Evolutionary conservation across 2,797 vertebrate genomes (phyloP), one percentile per base, ranked within the genome.

Genomic region (Craterocephalus amniculus): DNA sequence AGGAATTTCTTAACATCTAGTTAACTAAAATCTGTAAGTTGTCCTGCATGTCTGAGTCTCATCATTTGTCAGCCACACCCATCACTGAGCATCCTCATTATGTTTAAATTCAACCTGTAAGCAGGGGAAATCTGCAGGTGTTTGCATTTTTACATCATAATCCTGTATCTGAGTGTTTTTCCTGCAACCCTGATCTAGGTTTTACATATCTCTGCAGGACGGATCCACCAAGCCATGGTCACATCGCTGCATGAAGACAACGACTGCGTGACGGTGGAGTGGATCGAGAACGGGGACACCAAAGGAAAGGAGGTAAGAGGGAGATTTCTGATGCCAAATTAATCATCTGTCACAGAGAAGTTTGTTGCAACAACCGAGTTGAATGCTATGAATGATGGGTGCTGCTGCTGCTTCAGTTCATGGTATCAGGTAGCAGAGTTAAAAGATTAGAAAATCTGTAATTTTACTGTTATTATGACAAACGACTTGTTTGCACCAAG

Each of bases 271-370:
- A 99, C 97, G 0, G 97, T 99, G 86, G 98, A 99, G 78, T 99
- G 98, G 98, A 98, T 99, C 79, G 98, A 99, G 95, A 99, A 98
- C 85, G 97, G 97, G 48, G 97, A 99, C 91, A 99, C 98, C 76
- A 99, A 99, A 95, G 98, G 98, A 68, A 99, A 99, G 94, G 98
- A 99, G 95, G 98, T 98, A 92, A 1, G 4, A 4, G 31, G 31
- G 7, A 32, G 31, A 3, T 32, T 7, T 3, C 31, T 32, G 31
- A 32, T 32, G 31, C 7, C 31, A 32, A n/a, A n/a, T n/a, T n/a
- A n/a, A n/a, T n/a, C n/a, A n/a, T n/a, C n/a, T n/a, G n/a, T n/a
- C n/a, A n/a, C n/a, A n/a, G n/a, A n/a, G n/a, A n/a, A n/a, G n/a
- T n/a, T n/a, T n/a, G n/a, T n/a, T n/a, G n/a, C n/a, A n/a, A n/a